Evolutionary conservation across 2,113 vertebrate genomes (phyloP), one percentile per base, ranked within the genome.

Genomic region (Smithornis capensis): DNA sequence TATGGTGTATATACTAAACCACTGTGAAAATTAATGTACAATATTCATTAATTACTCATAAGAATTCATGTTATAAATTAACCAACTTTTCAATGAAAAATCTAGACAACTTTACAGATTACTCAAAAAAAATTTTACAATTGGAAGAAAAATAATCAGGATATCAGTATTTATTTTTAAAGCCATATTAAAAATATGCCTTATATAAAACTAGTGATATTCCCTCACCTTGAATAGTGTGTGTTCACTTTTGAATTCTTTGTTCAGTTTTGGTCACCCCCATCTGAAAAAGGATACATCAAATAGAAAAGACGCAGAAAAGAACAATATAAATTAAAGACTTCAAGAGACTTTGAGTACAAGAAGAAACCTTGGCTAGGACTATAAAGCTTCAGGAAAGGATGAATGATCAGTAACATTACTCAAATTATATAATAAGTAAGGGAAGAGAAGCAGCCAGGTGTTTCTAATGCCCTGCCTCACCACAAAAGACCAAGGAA

Each of bases 261-360:
- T 70, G 93, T 89, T 97, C 95, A 96, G 91, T 96, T 97, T 96
- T 96, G 94, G 94, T 68, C 87, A 96, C 94, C 76, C 96, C 94
- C 96, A 96, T 96, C 95, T 97, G 96, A 88, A 97, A 96, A 97
- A 97, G 96, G 95, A 97, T 96, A 96, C 90, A 96, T 84, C 94
- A 96, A 96, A 95, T 83, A 96, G 96, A 96, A 97, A 92, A 96
- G 95, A 95, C 60, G 92, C 92, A 96, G 85, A 97, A 75, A 95
- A 95, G 93, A 87, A 95, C 45, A 94, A 95, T 40, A 44, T 76
- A 80, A 93, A 83, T 95, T 88, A 91, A 95, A 97, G 82, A 76
- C 70, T 65, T 77, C 47, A 85, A 90, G 87, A 83, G 62, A 85
- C 53, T 62, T n/a, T 45, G 27, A 16, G 52, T 62, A 90, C 64